Evolutionary conservation across 1,140 invertebrate genomes (phyloP).

Genomic region (Drosophila willistoni): DNA sequence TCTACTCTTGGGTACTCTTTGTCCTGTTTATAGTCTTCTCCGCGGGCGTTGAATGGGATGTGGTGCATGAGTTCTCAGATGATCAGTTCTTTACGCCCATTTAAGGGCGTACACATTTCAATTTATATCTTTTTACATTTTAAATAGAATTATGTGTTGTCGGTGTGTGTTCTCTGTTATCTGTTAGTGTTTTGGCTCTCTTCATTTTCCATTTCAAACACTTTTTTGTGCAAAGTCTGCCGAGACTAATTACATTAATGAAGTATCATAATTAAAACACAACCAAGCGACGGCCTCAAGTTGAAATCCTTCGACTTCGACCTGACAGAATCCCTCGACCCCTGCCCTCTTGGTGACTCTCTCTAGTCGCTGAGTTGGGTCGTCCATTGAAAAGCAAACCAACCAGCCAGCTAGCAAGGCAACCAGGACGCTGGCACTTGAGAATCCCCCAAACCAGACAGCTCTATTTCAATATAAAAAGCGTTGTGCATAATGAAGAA

Average conservation of each 20-base stretch:
- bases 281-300: constrained; percentile 32
- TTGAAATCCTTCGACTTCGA: constrained; percentile 28
- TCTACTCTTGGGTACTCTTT: constrained; percentile 42
- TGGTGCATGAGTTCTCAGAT: constrained; percentile 36
- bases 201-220: neutral
- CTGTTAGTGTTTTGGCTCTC: neutral
- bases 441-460: constrained; percentile 8
- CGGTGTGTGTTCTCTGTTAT: neutral
- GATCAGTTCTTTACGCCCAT: constrained; percentile 17
- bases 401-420: too few species aligned
- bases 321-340: constrained; percentile 1
- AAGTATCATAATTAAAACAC: constrained; percentile 69
- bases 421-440: constrained; percentile 24
- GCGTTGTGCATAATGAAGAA: constrained; percentile 50
- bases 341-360: too few species aligned
- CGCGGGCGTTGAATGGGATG: constrained; percentile 27
- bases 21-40: constrained; percentile 32
- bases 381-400: constrained; percentile 44
- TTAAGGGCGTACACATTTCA: neutral
- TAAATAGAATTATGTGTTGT: neutral
- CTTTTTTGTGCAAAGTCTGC: neutral
- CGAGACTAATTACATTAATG: constrained; percentile 63
- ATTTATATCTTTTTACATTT: neutral
- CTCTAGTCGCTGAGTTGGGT: neutral
- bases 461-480: constrained; percentile 34